These are phyloP conservation scores for Habrosyne pyritoides DNA, from an alignment of 2,888 invertebrate species.

Conservation along the genomic window DNA sequence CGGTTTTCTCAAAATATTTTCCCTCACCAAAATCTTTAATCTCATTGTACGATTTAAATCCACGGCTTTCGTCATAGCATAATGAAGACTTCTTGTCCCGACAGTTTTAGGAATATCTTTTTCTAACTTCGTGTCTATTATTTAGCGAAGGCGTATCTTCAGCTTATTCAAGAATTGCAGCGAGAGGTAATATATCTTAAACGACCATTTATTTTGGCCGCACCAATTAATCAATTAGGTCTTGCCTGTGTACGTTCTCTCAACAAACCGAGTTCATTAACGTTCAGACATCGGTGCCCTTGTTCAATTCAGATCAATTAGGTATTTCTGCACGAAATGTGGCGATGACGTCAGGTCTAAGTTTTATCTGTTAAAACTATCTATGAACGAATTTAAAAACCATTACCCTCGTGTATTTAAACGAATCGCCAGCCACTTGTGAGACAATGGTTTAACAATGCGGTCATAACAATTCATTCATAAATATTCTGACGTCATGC, in stretches of 20 bases:
- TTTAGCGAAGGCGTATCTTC: neutral
- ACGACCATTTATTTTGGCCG: slow-evolving; percentile 7
- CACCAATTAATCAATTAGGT: slow-evolving; percentile 31
- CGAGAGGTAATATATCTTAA: neutral
- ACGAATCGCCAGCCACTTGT: neutral
- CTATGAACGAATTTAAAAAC: slow-evolving; percentile 3
- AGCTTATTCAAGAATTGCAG: neutral
- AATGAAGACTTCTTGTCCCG: neutral
- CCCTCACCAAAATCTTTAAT: too few relatives aligned
- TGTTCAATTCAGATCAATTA: slow-evolving; percentile 63
- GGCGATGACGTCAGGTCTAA: slow-evolving; percentile 13
- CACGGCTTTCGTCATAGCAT: neutral
- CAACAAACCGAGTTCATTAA: slow-evolving; percentile 39
- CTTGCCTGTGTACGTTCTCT: neutral
- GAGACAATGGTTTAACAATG: slow-evolving; percentile 3
- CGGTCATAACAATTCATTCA: slow-evolving; percentile 3
- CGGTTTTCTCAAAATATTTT: too few relatives aligned
- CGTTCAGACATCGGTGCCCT: slow-evolving; percentile 45
- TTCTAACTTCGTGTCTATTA: neutral
- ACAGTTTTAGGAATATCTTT: too few relatives aligned
- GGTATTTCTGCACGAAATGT: slow-evolving; percentile 33
- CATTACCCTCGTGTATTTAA: slow-evolving; percentile 1
- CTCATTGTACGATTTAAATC: too few relatives aligned
- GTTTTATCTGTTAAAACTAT: slow-evolving; percentile 6
- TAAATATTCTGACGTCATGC: neutral